A percentile compares a stretch with the other conserved stretches of the same genome.
These are phyloP conservation scores for Rhyacophila evoluta DNA, from an alignment of 2,888 invertebrate species.

Conservation along the genomic window DNA sequence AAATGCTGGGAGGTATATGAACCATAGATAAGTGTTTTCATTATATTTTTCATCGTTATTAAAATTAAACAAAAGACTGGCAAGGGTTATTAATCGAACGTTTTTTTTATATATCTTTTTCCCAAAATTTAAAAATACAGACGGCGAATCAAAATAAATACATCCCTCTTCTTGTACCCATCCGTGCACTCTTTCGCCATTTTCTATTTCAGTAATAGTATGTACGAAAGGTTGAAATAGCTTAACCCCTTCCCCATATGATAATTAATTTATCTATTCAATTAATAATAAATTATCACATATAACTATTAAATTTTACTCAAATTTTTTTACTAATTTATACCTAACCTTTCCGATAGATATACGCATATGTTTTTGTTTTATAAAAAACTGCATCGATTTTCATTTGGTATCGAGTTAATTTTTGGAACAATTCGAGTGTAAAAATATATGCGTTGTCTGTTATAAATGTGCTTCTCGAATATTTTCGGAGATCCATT, in stretches of 20 bases:
- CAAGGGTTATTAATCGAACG: not conserved
- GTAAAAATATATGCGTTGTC: not conserved
- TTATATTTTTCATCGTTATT: not conserved
- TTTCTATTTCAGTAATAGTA: constrained; percentile 12
- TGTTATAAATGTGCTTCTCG: not conserved
- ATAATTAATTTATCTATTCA: constrained; percentile 4
- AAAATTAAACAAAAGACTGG: not conserved
- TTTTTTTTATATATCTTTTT: not conserved
- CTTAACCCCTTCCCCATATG: constrained; percentile 33
- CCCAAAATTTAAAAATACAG: not conserved
- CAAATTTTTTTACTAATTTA: not conserved
- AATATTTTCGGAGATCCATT: not conserved
- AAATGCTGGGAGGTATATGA: not conserved
- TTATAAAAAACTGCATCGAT: not conserved
- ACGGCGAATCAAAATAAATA: constrained; percentile 35
- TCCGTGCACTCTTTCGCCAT: constrained; percentile 41
- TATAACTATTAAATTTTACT: not conserved
- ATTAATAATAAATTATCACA: not conserved
- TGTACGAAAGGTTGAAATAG: constrained; percentile 34
- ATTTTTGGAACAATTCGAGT: not conserved
- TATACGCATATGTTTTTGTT: not conserved
- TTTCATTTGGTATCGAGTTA: not conserved
- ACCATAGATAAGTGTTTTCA: too few relatives aligned
- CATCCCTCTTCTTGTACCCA: constrained; percentile 39
- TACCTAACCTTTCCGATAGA: not conserved